These are phyloP conservation scores for Anguilla pacifica DNA, from an alignment of 2,797 vertebrate species.

Conservation along the genomic window DNA sequence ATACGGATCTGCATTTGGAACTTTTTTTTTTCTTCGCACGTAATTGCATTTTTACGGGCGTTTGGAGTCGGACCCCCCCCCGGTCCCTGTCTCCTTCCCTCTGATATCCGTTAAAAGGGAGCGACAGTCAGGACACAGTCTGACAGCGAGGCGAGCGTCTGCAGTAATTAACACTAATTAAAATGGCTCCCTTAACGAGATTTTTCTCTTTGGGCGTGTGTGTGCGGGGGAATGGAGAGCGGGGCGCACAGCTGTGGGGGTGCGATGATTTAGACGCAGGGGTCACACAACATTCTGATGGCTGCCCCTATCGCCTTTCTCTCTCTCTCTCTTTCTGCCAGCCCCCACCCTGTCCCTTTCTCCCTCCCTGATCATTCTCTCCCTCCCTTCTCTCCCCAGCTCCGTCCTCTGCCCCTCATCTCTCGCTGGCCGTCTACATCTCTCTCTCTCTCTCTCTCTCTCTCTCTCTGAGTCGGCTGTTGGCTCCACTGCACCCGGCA, in stretches of 20 bases:
- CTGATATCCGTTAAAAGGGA: conserved; percentile 60
- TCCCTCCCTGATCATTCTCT: background rate
- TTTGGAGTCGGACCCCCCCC: background rate
- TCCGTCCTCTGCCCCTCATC: background rate
- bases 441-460: background rate
- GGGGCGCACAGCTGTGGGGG: conserved; percentile 5
- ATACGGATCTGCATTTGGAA: conserved; percentile 18
- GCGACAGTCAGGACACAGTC: conserved; percentile 62
- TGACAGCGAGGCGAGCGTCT: conserved; percentile 58
- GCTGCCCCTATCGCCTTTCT: background rate
- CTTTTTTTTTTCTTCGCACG: background rate
- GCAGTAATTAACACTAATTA: conserved; percentile 26
- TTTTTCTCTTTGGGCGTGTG: conserved; percentile 24
- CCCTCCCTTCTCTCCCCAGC: background rate
- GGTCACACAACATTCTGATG: conserved; percentile 3
- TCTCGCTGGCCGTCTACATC: background rate
- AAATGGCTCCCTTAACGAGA: conserved; percentile 21
- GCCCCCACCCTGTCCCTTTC: background rate
- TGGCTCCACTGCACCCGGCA: background rate
- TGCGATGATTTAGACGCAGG: background rate
- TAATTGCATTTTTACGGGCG: conserved; percentile 15
- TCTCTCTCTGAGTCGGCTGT: background rate
- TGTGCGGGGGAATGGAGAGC: background rate
- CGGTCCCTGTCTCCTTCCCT: conserved; percentile 49
- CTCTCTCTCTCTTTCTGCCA: background rate